Conservation (phyloP, 2,797 vertebrate species). For the Aeoliscus strigatus region DNA sequence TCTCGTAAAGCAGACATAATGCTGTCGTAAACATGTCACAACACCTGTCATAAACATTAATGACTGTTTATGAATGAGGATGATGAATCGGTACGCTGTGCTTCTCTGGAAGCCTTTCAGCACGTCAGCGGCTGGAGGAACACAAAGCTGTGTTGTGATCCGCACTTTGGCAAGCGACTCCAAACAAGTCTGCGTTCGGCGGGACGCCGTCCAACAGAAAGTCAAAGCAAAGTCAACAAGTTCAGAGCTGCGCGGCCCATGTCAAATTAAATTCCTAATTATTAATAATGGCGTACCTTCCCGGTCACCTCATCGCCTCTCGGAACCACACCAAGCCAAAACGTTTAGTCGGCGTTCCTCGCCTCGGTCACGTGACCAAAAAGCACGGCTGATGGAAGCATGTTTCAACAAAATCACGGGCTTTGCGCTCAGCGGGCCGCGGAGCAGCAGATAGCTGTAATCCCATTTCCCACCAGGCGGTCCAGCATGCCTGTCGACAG, state of each 20-base stretch:
- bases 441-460: slow-evolving; percentile 54
- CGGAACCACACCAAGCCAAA: slow-evolving; percentile 3
- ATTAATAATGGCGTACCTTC: slow-evolving; percentile 17
- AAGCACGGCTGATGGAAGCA: slow-evolving; percentile 47
- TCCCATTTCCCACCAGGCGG: slow-evolving; percentile 59
- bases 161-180: slow-evolving; percentile 36
- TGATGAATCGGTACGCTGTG: slow-evolving; percentile 44
- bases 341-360: slow-evolving; percentile 6
- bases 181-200: slow-evolving; percentile 33
- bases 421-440: slow-evolving; percentile 29
- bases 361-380: slow-evolving; percentile 14
- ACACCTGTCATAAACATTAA: slow-evolving; percentile 72
- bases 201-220: slow-evolving; percentile 17
- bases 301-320: slow-evolving; percentile 3
- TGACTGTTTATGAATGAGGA: slow-evolving; percentile 64
- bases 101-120: slow-evolving; percentile 34
- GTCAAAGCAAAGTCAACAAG: slow-evolving; percentile 52
- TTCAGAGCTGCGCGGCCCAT: slow-evolving; percentile 6
- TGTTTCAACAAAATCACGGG: slow-evolving; percentile 38
- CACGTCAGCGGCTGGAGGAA: slow-evolving; percentile 37
- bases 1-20: slow-evolving; percentile 69
- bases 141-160: slow-evolving; percentile 40
- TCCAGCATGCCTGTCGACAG: slow-evolving; percentile 51
- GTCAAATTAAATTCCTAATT: too few species aligned
- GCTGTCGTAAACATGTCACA: slow-evolving; percentile 64